Evolutionary conservation across 1,140 invertebrate species (phyloP), one percentile per base, ranked within the genome.

Genomic region (Vanessa tameamea): DNA sequence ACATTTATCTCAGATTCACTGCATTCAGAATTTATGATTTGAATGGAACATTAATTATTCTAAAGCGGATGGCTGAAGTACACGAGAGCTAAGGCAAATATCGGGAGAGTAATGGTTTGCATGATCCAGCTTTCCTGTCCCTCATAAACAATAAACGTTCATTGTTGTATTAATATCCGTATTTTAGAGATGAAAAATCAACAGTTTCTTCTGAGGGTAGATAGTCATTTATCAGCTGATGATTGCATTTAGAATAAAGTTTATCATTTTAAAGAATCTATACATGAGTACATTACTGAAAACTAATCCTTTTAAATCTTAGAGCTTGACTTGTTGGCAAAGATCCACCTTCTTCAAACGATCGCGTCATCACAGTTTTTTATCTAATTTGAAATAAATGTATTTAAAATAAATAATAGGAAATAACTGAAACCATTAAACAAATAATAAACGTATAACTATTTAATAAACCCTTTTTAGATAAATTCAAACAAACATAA

Each of bases 11-110:
- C 31, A n/a, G 26, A 61, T 59, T 59, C 26, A 15, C 23, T 26
- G 57, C 57, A 61, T 13, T 61, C 53, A 57, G 53, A 57, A 61
- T 61, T 61, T 61, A 61, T 37, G 57, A 61, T n/a, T 31, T 37
- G 31, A 61, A 61, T 61, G 7, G 57, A 59, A 47, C 53, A 69
- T 69, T 50, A 69, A 69, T 69, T 69, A 69, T 69, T 69, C 53
- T 69, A 37, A 31, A 37, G 23, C 31, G 53, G 37, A 57, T 23
- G 43, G 66, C 51, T 69, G 66, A 69, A 57, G 53, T 69, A 53
- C 57, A 61, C 57, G n/a, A 53, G 55, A 53, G 37, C 66, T 69
- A 69, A 69, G 55, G 66, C 66, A 69, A 69, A 69, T 69, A 69
- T 69, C 66, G 55, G 66, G 14, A 57, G 66, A 69, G 31, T 69